Evolutionary conservation across 2,888 invertebrate genomes (phyloP).

Genomic region (Podotricha telesiphe): DNA sequence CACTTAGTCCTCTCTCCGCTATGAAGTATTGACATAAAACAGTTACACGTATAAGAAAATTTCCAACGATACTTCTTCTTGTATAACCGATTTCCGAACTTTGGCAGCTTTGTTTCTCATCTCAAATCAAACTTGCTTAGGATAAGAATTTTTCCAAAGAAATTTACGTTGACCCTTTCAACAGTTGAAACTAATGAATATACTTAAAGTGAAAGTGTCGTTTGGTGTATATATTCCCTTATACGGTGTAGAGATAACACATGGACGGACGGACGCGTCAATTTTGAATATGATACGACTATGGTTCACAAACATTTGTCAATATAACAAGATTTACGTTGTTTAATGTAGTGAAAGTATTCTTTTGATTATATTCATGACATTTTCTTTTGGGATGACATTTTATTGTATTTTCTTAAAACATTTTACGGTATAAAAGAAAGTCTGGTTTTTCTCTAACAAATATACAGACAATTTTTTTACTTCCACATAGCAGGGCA

Average conservation of each 20-base stretch:
- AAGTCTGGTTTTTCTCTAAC: too few relatives aligned
- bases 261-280: conserved; percentile 13
- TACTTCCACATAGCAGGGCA: too few relatives aligned
- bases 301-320: neutral
- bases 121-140: neutral
- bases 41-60: too few relatives aligned
- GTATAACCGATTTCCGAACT: too few relatives aligned
- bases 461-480: too few relatives aligned
- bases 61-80: too few relatives aligned
- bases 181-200: neutral
- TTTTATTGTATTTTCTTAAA: too few relatives aligned
- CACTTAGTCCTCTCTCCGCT: too few relatives aligned
- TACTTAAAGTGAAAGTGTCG: conserved; percentile 31
- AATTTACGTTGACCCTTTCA: neutral
- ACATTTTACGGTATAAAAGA: too few relatives aligned
- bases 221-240: conserved; percentile 15
- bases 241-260: conserved; percentile 9
- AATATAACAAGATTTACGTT: neutral
- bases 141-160: neutral
- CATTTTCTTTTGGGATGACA: neutral
- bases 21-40: too few relatives aligned
- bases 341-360: neutral
- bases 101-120: too few relatives aligned
- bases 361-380: neutral
- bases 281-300: conserved; percentile 15